These are phyloP conservation scores for Propsilocerus akamusi DNA, from an alignment of 1,140 invertebrate genomes.

Conservation along the genomic window DNA sequence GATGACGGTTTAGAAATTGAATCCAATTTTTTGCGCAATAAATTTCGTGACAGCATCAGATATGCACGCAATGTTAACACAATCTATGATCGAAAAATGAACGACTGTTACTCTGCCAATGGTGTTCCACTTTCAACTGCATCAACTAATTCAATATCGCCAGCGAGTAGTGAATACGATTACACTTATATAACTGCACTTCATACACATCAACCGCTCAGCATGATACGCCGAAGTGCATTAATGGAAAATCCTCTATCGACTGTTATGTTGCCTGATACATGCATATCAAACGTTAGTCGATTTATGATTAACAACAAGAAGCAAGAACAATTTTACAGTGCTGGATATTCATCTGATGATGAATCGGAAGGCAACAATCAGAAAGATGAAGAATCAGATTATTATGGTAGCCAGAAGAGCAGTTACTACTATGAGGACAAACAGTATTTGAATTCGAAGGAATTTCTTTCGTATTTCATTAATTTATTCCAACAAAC, in stretches of 20 bases:
- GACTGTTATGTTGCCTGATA: slow-evolving; percentile 14
- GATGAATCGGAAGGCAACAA: slow-evolving; percentile 10
- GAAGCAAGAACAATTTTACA: slow-evolving; percentile 9
- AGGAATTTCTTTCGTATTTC: slow-evolving; percentile 39
- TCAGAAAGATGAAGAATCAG: slow-evolving; percentile 15
- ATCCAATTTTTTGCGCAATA: no score
- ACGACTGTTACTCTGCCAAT: neutral
- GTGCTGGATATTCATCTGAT: slow-evolving; percentile 9
- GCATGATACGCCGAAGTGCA: slow-evolving; percentile 4
- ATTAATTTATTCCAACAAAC: slow-evolving; percentile 33
- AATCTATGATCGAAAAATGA: neutral
- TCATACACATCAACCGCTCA: slow-evolving; percentile 15
- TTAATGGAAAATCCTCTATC: neutral
- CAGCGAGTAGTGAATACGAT: slow-evolving; percentile 13
- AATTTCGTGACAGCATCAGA: neutral
- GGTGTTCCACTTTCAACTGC: neutral
- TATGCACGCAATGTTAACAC: neutral
- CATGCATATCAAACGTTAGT: slow-evolving; percentile 10
- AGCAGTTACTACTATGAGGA: slow-evolving; percentile 9
- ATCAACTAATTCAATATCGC: slow-evolving; percentile 1
- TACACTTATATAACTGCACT: slow-evolving; percentile 16
- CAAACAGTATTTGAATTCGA: slow-evolving; percentile 35
- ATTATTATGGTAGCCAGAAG: slow-evolving; percentile 22
- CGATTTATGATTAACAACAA: neutral
- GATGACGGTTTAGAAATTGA: neutral